These are phyloP conservation scores for Lapara coniferarum DNA, from an alignment of 2,888 invertebrate species.

Conservation along the genomic window DNA sequence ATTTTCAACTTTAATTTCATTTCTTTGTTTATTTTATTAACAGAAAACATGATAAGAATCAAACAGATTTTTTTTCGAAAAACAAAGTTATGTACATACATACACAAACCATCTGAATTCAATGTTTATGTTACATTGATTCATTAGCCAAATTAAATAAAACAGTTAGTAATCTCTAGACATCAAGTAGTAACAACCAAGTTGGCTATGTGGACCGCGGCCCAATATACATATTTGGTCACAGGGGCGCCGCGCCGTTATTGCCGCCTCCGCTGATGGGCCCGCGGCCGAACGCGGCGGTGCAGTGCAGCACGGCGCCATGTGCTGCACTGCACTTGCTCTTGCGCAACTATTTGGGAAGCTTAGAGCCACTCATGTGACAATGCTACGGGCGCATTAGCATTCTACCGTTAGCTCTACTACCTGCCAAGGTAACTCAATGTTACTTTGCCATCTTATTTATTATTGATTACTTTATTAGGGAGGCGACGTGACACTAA, in stretches of 20 bases:
- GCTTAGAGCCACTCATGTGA: conserved; percentile 58
- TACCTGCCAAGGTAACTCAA: conserved; percentile 62
- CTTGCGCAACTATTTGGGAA: conserved; percentile 75
- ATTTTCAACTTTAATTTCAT: too few relatives aligned
- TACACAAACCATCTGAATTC: neutral
- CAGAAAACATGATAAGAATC: too few relatives aligned
- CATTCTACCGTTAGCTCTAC: conserved; percentile 78
- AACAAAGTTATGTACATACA: neutral
- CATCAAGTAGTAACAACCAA: neutral
- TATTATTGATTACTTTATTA: conserved; percentile 10
- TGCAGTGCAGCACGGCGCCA: conserved; percentile 56
- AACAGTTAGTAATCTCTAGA: neutral
- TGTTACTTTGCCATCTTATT: conserved; percentile 36
- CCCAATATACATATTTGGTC: neutral
- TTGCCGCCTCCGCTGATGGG: conserved; percentile 35
- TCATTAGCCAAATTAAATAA: neutral
- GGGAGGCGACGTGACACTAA: neutral
- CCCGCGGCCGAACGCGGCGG: conserved; percentile 55
- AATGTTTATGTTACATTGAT: too few relatives aligned
- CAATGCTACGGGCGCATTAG: conserved; percentile 70
- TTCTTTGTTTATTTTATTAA: too few relatives aligned
- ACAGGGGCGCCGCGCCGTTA: conserved; percentile 46
- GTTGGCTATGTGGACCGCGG: neutral
- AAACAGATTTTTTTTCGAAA: too few relatives aligned
- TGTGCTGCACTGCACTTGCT: conserved; percentile 54